Conservation (phyloP, 1,140 invertebrate genomes). For the Drosophila quadrilineata region DNA sequence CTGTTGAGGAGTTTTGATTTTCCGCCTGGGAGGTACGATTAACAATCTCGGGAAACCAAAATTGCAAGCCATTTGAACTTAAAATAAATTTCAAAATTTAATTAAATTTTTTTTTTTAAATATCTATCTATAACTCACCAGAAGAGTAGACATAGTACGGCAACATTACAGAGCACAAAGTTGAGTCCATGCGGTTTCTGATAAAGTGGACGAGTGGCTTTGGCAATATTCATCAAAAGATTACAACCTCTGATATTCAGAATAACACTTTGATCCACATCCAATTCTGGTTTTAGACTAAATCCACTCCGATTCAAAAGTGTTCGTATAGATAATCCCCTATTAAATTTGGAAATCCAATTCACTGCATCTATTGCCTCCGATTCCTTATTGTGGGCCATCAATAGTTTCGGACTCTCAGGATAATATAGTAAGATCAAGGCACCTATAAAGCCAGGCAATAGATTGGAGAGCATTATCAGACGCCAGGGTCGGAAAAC, state of each 20-base stretch:
- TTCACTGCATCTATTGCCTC: conserved; percentile 82
- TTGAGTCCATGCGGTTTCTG: conserved; percentile 73
- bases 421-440: conserved; percentile 84
- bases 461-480: conserved; percentile 83
- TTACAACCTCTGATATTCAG: conserved; percentile 43
- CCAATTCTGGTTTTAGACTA: conserved; percentile 46
- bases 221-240: conserved; percentile 60
- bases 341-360: conserved; percentile 82
- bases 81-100: not conserved
- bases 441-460: conserved; percentile 82
- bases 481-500: conserved; percentile 85
- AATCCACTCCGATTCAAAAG: conserved; percentile 46
- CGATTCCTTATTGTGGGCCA: conserved; percentile 82
- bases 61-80: conserved; percentile 76
- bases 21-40: conserved; percentile 64
- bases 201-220: conserved; percentile 73
- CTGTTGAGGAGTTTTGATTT: conserved; percentile 38
- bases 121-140: conserved; percentile 28
- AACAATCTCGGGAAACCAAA: conserved; percentile 81
- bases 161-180: conserved; percentile 65
- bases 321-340: conserved; percentile 70
- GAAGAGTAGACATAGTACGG: conserved; percentile 76
- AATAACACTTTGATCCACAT: conserved; percentile 45
- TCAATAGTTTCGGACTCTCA: conserved; percentile 86
- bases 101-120: not conserved